phyloP scores from a whole-genome alignment of 2,888 invertebrate genomes.

The Chalcis sispes region DNA sequence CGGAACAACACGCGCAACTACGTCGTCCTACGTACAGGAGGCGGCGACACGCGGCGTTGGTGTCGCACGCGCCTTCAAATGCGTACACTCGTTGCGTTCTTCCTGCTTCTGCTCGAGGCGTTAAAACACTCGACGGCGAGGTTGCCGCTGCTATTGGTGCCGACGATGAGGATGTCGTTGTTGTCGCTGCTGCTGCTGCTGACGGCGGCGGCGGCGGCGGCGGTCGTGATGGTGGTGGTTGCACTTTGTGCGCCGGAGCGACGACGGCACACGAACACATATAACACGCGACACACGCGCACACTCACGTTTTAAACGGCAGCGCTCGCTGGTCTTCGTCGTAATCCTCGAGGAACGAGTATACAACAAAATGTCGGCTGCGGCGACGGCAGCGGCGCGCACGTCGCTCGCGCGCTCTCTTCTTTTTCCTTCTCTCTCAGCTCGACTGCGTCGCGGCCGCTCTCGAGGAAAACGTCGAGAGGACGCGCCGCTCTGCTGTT shows the following conservation, averaged over 20 bases:
- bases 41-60: conserved; percentile 21
- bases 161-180: not conserved
- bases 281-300: not conserved
- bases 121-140: no score
- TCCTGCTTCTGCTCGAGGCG: no score
- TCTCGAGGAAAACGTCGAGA: conserved; percentile 22
- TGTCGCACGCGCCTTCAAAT: conserved; percentile 11
- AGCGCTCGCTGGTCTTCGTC: not conserved
- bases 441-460: no score
- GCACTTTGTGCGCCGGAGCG: not conserved
- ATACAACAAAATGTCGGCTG: conserved; percentile 49
- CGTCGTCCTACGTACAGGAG: conserved; percentile 1
- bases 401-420: conserved; percentile 35
- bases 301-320: not conserved
- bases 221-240: not conserved
- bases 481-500: not conserved
- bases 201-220: not conserved
- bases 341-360: not conserved
- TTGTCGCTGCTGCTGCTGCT: not conserved
- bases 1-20: conserved; percentile 3
- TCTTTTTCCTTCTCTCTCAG: conserved; percentile 56
- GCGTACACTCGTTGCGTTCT: no score
- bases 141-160: no score
- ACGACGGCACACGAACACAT: not conserved
- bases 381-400: not conserved